These are phyloP conservation scores for Gallirallus australis DNA, from an alignment of 2,797 vertebrate species.

Conservation along the genomic window DNA sequence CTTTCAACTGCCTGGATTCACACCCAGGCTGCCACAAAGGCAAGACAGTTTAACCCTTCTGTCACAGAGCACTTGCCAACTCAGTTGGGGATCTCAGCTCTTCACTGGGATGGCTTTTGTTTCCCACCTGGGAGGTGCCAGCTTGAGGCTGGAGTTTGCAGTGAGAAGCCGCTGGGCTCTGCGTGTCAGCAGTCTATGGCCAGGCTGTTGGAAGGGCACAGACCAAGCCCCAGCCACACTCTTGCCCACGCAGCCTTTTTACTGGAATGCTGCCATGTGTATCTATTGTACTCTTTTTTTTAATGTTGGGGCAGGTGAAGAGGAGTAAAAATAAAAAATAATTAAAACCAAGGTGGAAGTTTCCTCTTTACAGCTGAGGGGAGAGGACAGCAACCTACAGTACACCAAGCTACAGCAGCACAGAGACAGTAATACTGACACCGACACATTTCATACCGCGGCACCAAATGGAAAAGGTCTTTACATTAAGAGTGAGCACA, in stretches of 20 bases:
- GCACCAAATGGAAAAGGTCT: background rate
- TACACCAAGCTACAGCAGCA: background rate
- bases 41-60: background rate
- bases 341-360: background rate
- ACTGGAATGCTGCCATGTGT: background rate
- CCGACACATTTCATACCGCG: background rate
- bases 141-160: background rate
- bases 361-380: background rate
- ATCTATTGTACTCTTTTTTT: background rate
- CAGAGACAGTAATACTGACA: background rate
- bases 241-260: background rate
- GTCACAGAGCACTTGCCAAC: background rate
- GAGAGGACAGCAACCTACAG: background rate
- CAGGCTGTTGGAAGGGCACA: background rate
- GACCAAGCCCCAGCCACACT: too few relatives aligned
- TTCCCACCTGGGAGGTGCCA: background rate
- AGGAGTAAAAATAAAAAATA: background rate
- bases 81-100: background rate
- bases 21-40: fast-evolving
- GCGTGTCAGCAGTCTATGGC: background rate
- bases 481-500: too few relatives aligned
- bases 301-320: background rate
- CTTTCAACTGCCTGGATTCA: background rate
- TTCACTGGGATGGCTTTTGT: background rate
- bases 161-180: fast-evolving